Evolutionary conservation across 2,888 invertebrate genomes (phyloP), one percentile per base, ranked within the genome.

Genomic region (Podabrus alpinus): DNA sequence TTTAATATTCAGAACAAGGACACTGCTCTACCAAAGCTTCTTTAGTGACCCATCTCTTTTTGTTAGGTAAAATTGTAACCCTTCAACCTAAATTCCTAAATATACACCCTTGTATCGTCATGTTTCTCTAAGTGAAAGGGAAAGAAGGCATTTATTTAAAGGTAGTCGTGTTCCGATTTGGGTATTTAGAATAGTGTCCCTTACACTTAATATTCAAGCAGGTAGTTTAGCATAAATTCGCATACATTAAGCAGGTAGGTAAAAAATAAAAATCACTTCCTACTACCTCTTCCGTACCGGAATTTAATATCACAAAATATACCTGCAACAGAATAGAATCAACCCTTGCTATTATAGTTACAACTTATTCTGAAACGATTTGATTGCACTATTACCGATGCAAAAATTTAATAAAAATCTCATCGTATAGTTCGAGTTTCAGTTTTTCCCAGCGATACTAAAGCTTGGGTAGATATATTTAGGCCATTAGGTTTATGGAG

Each of bases 131-230:
- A 64, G 73, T 59, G 74, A 74, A 73, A 68, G 60, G 78, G 78
- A 79, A 80, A 73, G 78, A 77, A 78, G 75, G 78, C 77, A 77
- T 79, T 73, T 79, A 76, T 71, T 70, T 60, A 73, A 69, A 72
- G 76, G 72, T 59, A 69, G 67, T 66, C 60, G 24, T 66, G 77
- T 77, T 79, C 77, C 80, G 85, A 84, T 84, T 85, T 84, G 81
- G 83, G 81, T 83, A 84, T 86, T 84, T 83, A 84, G 78, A 85
- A 86, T 83, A 82, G 87, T 87, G 87, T 88, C 87, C 85, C 85
- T 87, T 87, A 86, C 87, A 87, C 87, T 87, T 87, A 87, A 87
- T 87, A 88, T 87, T 84, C 87, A 86, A 86, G 87, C 88, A 88
- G 87, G 87, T 87, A 87, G 85, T 84, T 85, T 82, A 83, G 86